These are phyloP conservation scores for Hypselothyrea guttata DNA, from an alignment of 2,888 invertebrate genomes.

Conservation along the genomic window DNA sequence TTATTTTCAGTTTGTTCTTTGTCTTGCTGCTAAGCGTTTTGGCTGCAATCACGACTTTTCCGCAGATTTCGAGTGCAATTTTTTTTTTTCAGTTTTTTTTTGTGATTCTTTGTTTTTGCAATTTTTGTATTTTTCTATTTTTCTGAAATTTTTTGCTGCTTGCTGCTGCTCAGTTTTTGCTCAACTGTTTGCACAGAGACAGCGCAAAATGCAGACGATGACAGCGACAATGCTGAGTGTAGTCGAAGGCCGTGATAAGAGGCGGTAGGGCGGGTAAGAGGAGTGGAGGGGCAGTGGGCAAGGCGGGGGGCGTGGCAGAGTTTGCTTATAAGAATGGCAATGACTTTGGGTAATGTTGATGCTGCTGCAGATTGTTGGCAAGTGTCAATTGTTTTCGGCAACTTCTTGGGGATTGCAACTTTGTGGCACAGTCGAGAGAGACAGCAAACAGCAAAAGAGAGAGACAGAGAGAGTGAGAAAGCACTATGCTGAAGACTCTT, in stretches of 20 bases:
- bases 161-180: conserved; percentile 59
- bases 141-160: neutral
- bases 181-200: conserved; percentile 56
- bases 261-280: neutral
- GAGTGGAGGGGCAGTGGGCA: neutral
- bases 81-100: conserved; percentile 20
- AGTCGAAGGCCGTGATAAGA: no score
- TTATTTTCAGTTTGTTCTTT: conserved; percentile 33
- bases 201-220: conserved; percentile 62
- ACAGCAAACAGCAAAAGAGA: neutral
- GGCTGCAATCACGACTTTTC: conserved; percentile 77
- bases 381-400: conserved; percentile 73
- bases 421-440: conserved; percentile 29
- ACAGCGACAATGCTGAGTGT: conserved; percentile 19
- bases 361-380: conserved; percentile 70
- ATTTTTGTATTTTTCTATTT: conserved; percentile 1
- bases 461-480: conserved; percentile 9
- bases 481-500: conserved; percentile 35
- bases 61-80: conserved; percentile 76
- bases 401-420: conserved; percentile 38
- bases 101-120: conserved; percentile 7
- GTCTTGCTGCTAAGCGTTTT: conserved; percentile 69
- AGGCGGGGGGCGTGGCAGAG: neutral
- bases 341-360: conserved; percentile 62
- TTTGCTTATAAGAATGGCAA: conserved; percentile 54